Percentiles rank a stretch among this genome's conserved stretches.
phyloP scores from a whole-genome alignment of 2,113 vertebrate species.

The Nyctereutes procyonoides region DNA sequence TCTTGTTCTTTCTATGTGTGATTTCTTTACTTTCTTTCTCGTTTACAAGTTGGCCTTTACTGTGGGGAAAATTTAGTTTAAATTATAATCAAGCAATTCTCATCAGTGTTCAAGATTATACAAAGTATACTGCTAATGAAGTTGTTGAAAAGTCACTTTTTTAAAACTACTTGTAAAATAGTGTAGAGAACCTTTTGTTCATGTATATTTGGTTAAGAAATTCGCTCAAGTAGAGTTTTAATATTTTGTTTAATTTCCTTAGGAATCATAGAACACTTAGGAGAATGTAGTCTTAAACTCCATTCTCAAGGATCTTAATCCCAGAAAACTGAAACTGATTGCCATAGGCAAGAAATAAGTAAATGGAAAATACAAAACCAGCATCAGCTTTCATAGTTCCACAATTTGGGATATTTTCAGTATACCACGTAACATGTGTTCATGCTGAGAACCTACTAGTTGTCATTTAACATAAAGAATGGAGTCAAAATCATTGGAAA shows the following conservation, averaged over 20 bases:
- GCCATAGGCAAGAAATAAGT: background rate
- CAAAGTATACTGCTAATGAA: background rate
- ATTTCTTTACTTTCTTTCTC: background rate
- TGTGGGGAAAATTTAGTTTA: background rate
- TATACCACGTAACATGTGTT: background rate
- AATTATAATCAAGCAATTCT: background rate
- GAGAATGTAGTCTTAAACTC: background rate
- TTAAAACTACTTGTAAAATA: background rate
- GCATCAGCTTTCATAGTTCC: background rate
- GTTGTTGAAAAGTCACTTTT: background rate
- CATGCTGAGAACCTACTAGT: background rate
- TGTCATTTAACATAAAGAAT: background rate
- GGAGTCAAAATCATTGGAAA: background rate
- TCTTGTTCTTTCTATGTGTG: background rate
- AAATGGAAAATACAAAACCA: background rate
- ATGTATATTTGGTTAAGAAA: background rate
- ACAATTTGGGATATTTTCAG: background rate
- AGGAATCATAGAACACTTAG: background rate
- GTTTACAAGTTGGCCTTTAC: background rate
- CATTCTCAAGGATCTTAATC: background rate
- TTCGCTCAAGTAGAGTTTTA: background rate
- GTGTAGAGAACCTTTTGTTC: background rate
- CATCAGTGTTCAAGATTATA: background rate
- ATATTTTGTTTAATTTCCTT: background rate
- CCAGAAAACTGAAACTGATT: background rate